These are phyloP conservation scores for Papilio gigon DNA, from an alignment of 2,888 invertebrate species.

Conservation along the genomic window DNA sequence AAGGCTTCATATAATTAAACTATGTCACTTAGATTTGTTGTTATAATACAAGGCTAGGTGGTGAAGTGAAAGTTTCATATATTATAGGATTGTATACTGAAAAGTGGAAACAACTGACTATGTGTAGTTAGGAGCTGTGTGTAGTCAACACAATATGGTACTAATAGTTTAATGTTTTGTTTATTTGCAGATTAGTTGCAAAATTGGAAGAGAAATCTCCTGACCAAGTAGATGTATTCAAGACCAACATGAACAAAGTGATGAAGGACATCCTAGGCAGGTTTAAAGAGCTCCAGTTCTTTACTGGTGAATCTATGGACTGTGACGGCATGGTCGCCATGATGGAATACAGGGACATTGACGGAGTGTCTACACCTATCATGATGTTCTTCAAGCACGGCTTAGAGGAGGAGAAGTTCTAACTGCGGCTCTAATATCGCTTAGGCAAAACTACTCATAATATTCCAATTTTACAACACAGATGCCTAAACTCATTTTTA, in stretches of 20 bases:
- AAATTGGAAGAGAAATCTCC: slow-evolving; percentile 91
- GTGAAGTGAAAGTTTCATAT: neutral
- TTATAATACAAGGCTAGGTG: neutral
- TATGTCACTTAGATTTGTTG: neutral
- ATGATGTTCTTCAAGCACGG: slow-evolving; percentile 99
- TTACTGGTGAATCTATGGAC: slow-evolving; percentile 96
- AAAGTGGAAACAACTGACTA: neutral
- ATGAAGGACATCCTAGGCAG: slow-evolving; percentile 95
- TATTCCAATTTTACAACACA: slow-evolving; percentile 62
- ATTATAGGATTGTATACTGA: neutral
- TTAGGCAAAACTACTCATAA: slow-evolving; percentile 67
- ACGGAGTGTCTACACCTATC: slow-evolving; percentile 91
- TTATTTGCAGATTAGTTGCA: slow-evolving; percentile 80
- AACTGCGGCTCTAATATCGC: slow-evolving; percentile 61
- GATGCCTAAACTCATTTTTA: slow-evolving; percentile 71
- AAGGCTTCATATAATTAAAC: no score
- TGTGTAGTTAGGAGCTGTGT: neutral
- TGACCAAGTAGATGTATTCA: slow-evolving; percentile 93
- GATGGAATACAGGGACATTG: slow-evolving; percentile 95
- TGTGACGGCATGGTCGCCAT: slow-evolving; percentile 97
- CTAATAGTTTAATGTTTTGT: slow-evolving; percentile 6
- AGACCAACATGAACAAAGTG: slow-evolving; percentile 95
- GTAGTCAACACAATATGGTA: neutral
- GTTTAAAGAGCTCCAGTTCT: slow-evolving; percentile 96
- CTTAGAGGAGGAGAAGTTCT: slow-evolving; percentile 96